phyloP scores from a whole-genome alignment of 2,797 vertebrate species.

The Neosalanx taihuensis region DNA sequence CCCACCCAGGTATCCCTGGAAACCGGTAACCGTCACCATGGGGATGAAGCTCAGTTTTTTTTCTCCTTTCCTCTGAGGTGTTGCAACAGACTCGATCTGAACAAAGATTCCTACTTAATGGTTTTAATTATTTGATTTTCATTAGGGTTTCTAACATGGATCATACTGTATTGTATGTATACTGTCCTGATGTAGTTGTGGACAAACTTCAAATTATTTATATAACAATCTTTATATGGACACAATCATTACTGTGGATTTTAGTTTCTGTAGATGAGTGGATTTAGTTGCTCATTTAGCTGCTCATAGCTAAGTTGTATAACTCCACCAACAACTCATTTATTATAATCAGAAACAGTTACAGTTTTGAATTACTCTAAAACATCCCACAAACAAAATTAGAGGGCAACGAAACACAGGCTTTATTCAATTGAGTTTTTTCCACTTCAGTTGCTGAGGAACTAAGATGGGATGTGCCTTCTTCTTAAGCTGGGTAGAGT shows the following conservation, averaged over 20 bases:
- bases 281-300: neutral
- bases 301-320: neutral
- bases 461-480: neutral
- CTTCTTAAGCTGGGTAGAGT: neutral
- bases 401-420: neutral
- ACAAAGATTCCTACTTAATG: no score
- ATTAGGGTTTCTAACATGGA: no score
- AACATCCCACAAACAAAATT: neutral
- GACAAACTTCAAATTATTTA: no score
- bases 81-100: no score
- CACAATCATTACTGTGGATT: no score
- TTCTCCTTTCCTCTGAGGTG: no score
- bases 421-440: neutral
- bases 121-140: no score
- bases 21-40: conserved; percentile 30
- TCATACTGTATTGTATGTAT: no score
- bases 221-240: no score
- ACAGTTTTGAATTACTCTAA: neutral
- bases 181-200: no score
- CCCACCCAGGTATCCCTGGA: conserved; percentile 20
- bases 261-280: no score
- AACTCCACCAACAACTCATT: neutral
- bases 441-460: neutral
- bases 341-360: neutral
- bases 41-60: conserved; percentile 13